phyloP scores from a whole-genome alignment of 2,113 vertebrate genomes.

The Ceratotherium simum region DNA sequence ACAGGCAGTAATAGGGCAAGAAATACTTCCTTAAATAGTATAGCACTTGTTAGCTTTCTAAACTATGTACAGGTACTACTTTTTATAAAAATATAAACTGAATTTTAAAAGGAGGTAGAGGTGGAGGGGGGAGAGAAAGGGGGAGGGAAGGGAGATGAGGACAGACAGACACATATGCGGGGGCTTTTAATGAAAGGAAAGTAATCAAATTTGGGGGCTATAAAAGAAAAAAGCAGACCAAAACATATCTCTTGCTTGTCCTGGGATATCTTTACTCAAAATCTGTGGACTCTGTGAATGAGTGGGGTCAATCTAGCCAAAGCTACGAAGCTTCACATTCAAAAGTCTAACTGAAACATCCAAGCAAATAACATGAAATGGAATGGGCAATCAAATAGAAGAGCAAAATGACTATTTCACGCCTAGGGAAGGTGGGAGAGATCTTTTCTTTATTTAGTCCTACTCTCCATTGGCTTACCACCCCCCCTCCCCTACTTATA shows the following conservation, averaged over 20 bases:
- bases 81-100: neutral
- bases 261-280: neutral
- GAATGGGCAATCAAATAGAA: neutral
- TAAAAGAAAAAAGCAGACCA: neutral
- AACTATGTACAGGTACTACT: neutral
- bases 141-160: neutral
- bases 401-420: neutral
- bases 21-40: neutral
- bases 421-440: neutral
- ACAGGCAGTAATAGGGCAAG: neutral
- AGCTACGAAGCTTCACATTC: neutral
- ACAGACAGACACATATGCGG: neutral
- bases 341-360: neutral
- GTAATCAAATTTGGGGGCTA: neutral
- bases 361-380: neutral
- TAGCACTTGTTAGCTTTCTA: neutral
- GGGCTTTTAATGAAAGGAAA: neutral
- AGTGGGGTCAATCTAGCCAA: neutral
- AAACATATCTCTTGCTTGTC: neutral
- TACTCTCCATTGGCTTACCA: neutral
- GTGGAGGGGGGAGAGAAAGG: neutral
- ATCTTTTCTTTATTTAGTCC: neutral
- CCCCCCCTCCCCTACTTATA: neutral
- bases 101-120: neutral
- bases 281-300: neutral